These are phyloP conservation scores for Neoitamus cyanurus DNA, from an alignment of 2,888 invertebrate genomes.

Conservation along the genomic window DNA sequence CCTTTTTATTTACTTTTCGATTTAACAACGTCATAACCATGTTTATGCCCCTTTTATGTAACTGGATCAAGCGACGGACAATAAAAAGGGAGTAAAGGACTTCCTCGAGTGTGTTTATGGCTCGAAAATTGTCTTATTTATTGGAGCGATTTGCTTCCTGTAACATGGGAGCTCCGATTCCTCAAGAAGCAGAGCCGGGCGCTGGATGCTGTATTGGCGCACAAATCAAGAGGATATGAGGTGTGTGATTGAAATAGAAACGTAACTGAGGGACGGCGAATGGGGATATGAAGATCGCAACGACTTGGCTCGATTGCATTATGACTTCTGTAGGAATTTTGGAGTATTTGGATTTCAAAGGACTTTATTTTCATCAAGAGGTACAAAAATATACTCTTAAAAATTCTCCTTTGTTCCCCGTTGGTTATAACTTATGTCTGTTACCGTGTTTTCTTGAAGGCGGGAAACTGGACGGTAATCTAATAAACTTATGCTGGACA, in stretches of 20 bases:
- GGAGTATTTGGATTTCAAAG: not conserved
- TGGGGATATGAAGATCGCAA: not conserved
- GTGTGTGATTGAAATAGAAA: conserved; percentile 5
- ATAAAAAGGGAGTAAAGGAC: conserved; percentile 43
- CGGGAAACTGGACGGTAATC: too few relatives aligned
- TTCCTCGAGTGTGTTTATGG: conserved; percentile 38
- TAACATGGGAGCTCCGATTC: not conserved
- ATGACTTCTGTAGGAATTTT: not conserved
- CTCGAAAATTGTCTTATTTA: conserved; percentile 39
- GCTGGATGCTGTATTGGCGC: not conserved
- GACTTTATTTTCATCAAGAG: not conserved
- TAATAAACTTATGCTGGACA: too few relatives aligned
- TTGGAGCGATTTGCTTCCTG: conserved; percentile 22
- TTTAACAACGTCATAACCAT: conserved; percentile 48
- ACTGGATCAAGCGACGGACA: conserved; percentile 41
- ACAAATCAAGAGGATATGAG: not conserved
- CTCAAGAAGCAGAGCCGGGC: not conserved
- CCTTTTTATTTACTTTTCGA: conserved; percentile 47
- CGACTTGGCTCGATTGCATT: not conserved
- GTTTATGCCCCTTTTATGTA: conserved; percentile 43
- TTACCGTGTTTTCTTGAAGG: too few relatives aligned
- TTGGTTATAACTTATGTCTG: too few relatives aligned
- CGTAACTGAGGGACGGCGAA: not conserved
- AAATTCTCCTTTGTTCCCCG: too few relatives aligned
- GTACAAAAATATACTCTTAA: too few relatives aligned